Conservation (phyloP, 2,113 vertebrate genomes). For the Heterocephalus glaber region DNA sequence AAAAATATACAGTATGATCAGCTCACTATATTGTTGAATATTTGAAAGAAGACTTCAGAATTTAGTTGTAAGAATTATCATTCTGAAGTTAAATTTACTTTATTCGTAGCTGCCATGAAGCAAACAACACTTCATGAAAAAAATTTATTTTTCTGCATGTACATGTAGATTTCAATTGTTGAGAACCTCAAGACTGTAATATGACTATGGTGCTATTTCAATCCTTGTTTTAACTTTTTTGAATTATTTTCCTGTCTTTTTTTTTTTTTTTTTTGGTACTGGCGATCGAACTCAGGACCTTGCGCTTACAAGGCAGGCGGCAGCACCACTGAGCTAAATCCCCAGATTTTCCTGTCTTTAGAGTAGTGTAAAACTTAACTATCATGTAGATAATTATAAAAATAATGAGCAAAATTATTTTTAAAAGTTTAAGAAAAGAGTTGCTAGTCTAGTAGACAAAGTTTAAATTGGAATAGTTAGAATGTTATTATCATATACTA, state of each 20-base stretch:
- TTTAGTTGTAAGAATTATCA: neutral
- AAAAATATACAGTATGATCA: neutral
- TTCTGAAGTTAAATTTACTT: conserved; percentile 43
- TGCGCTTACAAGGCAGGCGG: too few relatives aligned
- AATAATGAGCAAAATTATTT: conserved; percentile 12
- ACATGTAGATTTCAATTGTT: neutral
- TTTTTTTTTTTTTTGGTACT: too few relatives aligned
- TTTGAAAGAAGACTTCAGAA: conserved; percentile 57
- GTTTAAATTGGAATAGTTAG: conserved; percentile 42
- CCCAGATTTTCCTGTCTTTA: conserved; percentile 18
- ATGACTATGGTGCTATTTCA: neutral
- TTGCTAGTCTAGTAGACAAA: neutral
- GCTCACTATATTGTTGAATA: neutral
- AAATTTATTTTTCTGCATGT: neutral
- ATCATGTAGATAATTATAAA: conserved; percentile 35
- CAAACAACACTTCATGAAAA: neutral
- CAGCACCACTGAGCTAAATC: too few relatives aligned
- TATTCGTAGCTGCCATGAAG: neutral
- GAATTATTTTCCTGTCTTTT: conserved; percentile 12
- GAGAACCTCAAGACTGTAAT: neutral
- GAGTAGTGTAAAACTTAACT: conserved; percentile 31
- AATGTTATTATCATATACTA: neutral
- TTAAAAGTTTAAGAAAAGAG: neutral
- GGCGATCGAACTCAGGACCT: too few relatives aligned
- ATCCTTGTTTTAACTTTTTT: neutral